These are phyloP conservation scores for Diploscapter pachys DNA, from an alignment of 1,140 invertebrate genomes.

Conservation along the genomic window DNA sequence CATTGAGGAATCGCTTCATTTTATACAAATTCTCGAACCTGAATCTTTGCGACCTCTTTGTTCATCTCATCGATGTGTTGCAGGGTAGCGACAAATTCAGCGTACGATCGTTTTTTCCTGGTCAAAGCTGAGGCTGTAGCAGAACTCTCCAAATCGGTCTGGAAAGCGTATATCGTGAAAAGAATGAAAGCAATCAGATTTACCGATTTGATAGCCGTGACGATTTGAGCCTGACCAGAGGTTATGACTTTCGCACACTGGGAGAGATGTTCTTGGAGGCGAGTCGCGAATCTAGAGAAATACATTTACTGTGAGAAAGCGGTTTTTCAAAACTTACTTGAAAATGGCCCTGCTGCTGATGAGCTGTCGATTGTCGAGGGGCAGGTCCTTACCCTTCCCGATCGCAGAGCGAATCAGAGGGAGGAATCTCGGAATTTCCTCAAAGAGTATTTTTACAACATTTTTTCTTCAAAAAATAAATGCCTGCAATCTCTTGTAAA, in stretches of 20 bases:
- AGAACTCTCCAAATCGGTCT: too few species aligned
- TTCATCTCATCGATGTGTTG: conserved; percentile 7
- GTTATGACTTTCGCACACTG: conserved; percentile 11
- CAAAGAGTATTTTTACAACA: too few species aligned
- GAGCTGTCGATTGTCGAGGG: conserved; percentile 5
- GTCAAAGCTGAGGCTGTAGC: too few species aligned
- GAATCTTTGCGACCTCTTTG: conserved; percentile 11
- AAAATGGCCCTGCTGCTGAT: conserved; percentile 14
- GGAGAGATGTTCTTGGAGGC: conserved; percentile 18
- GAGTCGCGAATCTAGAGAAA: conserved; percentile 4
- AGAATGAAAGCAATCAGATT: conserved; percentile 6
- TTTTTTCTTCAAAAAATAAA: too few species aligned
- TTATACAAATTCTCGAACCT: background rate
- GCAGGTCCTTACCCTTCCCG: conserved; percentile 14
- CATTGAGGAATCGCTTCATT: too few species aligned
- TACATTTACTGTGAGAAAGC: too few species aligned
- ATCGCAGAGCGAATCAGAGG: conserved; percentile 14
- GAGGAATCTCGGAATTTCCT: conserved; percentile 17
- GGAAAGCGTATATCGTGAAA: conserved; percentile 6
- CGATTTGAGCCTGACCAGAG: conserved; percentile 14
- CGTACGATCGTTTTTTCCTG: conserved; percentile 3
- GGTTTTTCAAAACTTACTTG: background rate
- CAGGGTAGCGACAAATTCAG: background rate
- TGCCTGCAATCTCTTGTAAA: conserved; percentile 11
- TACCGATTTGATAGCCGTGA: conserved; percentile 8